These are phyloP conservation scores for Onchidella celtica DNA, from an alignment of 2,888 invertebrate species.

Conservation along the genomic window DNA sequence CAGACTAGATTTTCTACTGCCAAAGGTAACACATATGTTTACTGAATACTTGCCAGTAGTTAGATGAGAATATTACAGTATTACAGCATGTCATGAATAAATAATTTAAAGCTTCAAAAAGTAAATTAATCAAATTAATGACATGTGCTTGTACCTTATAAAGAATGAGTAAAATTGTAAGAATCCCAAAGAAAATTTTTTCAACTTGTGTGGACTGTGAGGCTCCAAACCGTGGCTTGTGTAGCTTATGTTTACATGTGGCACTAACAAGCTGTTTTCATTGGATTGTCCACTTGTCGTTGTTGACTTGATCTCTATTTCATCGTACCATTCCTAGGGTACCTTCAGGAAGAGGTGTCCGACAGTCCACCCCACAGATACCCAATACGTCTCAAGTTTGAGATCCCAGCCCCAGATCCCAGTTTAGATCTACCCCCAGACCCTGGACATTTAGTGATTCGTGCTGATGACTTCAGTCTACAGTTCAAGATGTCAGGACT, in stretches of 20 bases:
- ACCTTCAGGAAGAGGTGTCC: slow-evolving; percentile 49
- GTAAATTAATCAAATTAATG: no score
- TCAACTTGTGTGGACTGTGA: no score
- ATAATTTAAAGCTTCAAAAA: no score
- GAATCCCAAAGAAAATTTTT: no score
- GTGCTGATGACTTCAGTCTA: slow-evolving; percentile 61
- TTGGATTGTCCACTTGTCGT: no score
- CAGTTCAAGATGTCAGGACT: slow-evolving; percentile 85
- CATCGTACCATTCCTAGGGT: slow-evolving; percentile 32
- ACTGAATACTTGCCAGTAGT: background rate
- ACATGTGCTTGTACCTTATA: no score
- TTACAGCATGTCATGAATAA: background rate
- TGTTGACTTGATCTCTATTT: background rate
- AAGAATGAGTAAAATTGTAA: no score
- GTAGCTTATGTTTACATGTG: no score
- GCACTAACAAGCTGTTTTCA: no score
- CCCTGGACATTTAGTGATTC: slow-evolving; percentile 61
- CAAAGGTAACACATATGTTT: slow-evolving; percentile 53
- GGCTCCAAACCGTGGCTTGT: no score
- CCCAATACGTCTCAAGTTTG: slow-evolving; percentile 60
- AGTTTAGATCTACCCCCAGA: background rate
- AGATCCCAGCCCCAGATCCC: slow-evolving; percentile 6
- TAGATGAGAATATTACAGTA: background rate
- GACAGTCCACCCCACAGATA: slow-evolving; percentile 49
- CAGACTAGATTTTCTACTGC: slow-evolving; percentile 85